Conservation (phyloP, 2,113 vertebrate species). For the Pelvicachromis taeniatus region DNA sequence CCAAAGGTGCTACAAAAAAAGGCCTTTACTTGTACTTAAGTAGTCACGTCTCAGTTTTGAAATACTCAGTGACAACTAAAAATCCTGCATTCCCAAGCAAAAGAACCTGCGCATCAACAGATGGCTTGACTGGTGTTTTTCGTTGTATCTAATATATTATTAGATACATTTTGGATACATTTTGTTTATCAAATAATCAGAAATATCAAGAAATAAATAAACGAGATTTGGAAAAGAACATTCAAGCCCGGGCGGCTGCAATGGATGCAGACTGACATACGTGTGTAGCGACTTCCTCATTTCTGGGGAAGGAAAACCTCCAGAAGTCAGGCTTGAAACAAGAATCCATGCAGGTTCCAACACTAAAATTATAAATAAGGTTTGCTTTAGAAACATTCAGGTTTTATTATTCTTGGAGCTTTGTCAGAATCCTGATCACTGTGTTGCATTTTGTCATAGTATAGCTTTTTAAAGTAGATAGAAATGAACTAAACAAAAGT, state of each 20-base stretch:
- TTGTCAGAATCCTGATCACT: neutral
- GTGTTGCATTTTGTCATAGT: neutral
- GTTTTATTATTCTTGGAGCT: neutral
- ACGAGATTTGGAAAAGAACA: neutral
- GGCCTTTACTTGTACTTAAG: neutral
- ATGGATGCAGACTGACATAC: neutral
- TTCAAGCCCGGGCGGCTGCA: no score
- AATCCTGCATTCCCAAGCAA: neutral
- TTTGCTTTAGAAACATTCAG: neutral
- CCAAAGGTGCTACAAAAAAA: neutral
- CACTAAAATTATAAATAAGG: neutral
- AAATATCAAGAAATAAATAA: neutral
- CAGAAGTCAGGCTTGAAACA: neutral
- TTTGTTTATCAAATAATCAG: neutral
- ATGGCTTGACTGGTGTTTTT: neutral
- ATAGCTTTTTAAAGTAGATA: accelerated
- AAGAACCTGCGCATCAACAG: neutral
- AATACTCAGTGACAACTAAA: neutral
- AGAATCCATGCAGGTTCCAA: neutral
- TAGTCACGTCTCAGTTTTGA: neutral
- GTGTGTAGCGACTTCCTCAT: neutral
- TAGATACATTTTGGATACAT: neutral
- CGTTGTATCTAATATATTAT: neutral
- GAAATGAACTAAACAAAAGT: neutral
- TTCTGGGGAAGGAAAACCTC: neutral